Evolutionary conservation across 2,888 invertebrate species (phyloP), one percentile per base, ranked within the genome.

Genomic region (Philaethria dido): DNA sequence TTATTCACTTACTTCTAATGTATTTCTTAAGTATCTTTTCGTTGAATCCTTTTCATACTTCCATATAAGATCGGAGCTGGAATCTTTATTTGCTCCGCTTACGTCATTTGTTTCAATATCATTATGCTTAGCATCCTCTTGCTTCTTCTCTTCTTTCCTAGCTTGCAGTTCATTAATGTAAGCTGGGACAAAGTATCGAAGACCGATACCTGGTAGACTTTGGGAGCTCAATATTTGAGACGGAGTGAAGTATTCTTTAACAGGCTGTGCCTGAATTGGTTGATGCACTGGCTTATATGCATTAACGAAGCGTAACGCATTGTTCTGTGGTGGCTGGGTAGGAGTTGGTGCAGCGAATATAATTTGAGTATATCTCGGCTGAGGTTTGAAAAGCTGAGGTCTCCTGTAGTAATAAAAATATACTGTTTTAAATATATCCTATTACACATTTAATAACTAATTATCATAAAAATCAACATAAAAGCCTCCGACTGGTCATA

Each of bases 231-330:
- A 79, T 52, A 88, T 74, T 71, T 88, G 86, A 0, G 82, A 75
- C 66, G 84, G 85, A 6, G 80, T 84, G 70, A 87, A 83, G 76
- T 84, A 86, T 70, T 82, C 76, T n/a, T 70, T 71, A 0, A 77
- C 69, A 3, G 82, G 75, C 64, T 78, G 70, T 11, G 79, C 81
- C 52, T 80, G 78, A 11, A 81, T 74, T 4, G 83, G 79, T 70
- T 80, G 80, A 42, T 80, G 79, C 36, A 69, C 77, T 1, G 89
- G 89, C 44, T 81, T 74, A 75, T 93, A 93, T 0, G 88, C 80
- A 78, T 87, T 91, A 73, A 87, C 92, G 72, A 93, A 92, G 4
- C 84, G 82, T 75, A 91, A 89, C 0, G 87, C 92, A 64, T 82
- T 90, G 79, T 78, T 92, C 3, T 82, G 75, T 11, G 85, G 81